Evolutionary conservation across 2,888 invertebrate genomes (phyloP).

Genomic region (Torymus tubicola): DNA sequence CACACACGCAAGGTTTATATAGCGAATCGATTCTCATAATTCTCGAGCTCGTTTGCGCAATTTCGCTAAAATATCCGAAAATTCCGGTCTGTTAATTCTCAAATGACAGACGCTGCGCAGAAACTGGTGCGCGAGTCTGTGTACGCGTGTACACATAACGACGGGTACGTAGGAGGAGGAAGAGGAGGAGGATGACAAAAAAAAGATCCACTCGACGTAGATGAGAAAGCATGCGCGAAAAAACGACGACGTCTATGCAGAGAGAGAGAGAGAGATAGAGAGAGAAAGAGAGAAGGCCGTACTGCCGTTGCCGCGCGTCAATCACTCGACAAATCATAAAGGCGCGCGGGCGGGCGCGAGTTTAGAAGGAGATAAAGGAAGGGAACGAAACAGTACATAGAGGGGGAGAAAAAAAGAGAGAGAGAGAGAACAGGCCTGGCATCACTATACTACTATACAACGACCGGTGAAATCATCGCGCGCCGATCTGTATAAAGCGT

Average conservation of each 20-base stretch:
- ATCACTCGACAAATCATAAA: slow-evolving; percentile 48
- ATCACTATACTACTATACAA: background rate
- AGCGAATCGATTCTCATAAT: slow-evolving; percentile 3
- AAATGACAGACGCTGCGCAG: slow-evolving; percentile 10
- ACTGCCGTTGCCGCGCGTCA: slow-evolving; percentile 11
- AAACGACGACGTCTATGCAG: background rate
- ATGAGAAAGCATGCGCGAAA: slow-evolving; percentile 9
- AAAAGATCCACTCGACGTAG: slow-evolving; percentile 29
- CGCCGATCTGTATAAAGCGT: too few relatives aligned
- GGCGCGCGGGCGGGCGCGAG: slow-evolving; percentile 2
- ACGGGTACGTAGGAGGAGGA: background rate
- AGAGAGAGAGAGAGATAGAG: background rate
- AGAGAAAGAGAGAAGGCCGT: background rate
- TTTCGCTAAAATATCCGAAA: slow-evolving; percentile 38
- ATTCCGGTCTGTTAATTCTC: slow-evolving; percentile 42
- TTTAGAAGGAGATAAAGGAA: slow-evolving; percentile 7
- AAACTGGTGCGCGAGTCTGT: background rate
- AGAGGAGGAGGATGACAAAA: background rate
- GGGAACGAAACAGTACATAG: background rate
- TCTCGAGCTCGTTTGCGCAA: slow-evolving; percentile 18
- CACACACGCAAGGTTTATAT: background rate
- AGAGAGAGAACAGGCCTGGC: slow-evolving; percentile 19
- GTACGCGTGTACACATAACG: background rate
- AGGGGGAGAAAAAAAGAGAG: background rate
- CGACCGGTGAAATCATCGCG: slow-evolving; percentile 46